Evolutionary conservation across 2,888 invertebrate genomes (phyloP), one percentile per base, ranked within the genome.

Genomic region (Coelinius sp.): DNA sequence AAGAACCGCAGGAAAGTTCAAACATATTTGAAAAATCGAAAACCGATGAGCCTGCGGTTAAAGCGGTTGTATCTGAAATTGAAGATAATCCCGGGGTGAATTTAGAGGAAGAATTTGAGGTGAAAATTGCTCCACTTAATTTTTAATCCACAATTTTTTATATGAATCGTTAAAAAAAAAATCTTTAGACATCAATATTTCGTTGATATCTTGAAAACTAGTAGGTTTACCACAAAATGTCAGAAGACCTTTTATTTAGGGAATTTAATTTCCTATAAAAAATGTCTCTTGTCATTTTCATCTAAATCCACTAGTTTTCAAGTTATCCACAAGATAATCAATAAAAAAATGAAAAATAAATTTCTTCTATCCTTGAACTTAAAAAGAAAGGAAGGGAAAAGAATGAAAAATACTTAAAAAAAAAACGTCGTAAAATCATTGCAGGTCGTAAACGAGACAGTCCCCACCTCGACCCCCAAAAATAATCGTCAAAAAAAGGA

Each of bases 401-500:
- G 4, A n/a, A 41, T 4, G n/a, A 49, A 14, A 31, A 89, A 89
- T n/a, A n/a, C n/a, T 8, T 10, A 38, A 38, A 10, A 38, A 8
- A 38, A 38, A 8, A 41, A 1, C 41, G n/a, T n/a, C n/a, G 2
- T 41, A 41, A 41, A 41, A 12, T n/a, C 22, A 89, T 88, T 67
- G 90, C 5, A 63, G 56, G 20, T 41, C 35, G 14, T 1, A 10
- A 35, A 44, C 59, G 88, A 90, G 63, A 44, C 44, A n/a, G n/a
- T n/a, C n/a, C n/a, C n/a, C n/a, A n/a, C n/a, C n/a, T n/a, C n/a
- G n/a, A n/a, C n/a, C 44, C 44, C 44, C 44, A 14, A 12, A 56
- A 56, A 14, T 10, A 31, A 5, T 0, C 31, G 2, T 4, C 31
- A 31, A 88, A 92, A 89, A 79, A 88, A 86, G 81, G 85, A 49